A percentile compares a stretch with the other conserved stretches of the same genome.
phyloP scores from a whole-genome alignment of 2,888 invertebrate genomes.

The Elegia similella region DNA sequence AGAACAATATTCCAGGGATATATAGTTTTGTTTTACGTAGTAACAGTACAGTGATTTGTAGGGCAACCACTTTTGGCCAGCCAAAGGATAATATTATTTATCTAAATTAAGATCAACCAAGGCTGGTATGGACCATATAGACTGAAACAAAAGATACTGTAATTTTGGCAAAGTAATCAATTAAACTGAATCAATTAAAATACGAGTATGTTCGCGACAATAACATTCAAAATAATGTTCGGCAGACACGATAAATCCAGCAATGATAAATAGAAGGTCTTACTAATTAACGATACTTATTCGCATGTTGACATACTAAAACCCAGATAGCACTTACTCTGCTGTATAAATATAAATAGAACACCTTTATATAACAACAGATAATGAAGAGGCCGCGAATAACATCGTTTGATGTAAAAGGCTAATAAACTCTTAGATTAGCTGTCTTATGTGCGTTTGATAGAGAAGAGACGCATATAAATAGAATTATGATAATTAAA shows the following conservation, averaged over 20 bases:
- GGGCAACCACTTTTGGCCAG: too few relatives aligned
- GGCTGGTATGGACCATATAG: too few relatives aligned
- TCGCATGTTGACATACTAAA: slow-evolving; percentile 3
- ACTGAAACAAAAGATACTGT: too few relatives aligned
- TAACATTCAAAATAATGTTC: too few relatives aligned
- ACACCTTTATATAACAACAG: neutral
- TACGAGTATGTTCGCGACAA: too few relatives aligned
- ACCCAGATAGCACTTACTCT: neutral
- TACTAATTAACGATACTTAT: neutral
- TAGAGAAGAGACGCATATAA: neutral
- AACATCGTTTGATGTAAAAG: neutral
- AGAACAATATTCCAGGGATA: too few relatives aligned
- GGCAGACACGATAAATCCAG: too few relatives aligned
- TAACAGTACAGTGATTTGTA: neutral
- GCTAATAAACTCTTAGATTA: slow-evolving; percentile 6
- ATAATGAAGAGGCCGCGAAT: neutral
- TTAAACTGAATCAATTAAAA: too few relatives aligned
- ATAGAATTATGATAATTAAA: neutral
- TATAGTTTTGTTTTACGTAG: too few relatives aligned
- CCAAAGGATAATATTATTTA: too few relatives aligned
- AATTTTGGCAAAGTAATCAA: too few relatives aligned
- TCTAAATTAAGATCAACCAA: too few relatives aligned
- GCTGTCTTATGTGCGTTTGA: neutral
- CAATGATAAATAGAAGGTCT: slow-evolving; percentile 3
- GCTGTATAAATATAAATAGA: neutral